Percentiles rank a stretch among this genome's conserved stretches.
These are phyloP conservation scores for Ellobius talpinus DNA, from an alignment of 2,113 vertebrate species.

Conservation along the genomic window DNA sequence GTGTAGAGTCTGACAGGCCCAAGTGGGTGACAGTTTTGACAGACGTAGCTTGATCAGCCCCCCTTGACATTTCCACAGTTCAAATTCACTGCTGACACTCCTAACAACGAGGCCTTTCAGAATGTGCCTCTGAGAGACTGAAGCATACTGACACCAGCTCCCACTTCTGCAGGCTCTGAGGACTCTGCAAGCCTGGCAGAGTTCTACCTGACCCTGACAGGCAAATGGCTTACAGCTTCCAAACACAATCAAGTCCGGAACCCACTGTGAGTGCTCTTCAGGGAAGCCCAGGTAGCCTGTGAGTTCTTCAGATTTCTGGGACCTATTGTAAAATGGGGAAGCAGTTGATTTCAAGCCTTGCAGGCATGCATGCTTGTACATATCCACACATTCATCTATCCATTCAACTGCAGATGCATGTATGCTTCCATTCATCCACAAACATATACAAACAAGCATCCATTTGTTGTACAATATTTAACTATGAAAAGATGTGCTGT, in stretches of 20 bases:
- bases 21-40: conserved; percentile 62
- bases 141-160: conserved; percentile 39
- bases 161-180: neutral
- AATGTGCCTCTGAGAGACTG: neutral
- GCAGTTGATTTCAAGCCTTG: neutral
- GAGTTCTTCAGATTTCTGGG: neutral
- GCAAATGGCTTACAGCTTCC: neutral
- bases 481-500: neutral
- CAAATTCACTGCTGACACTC: neutral
- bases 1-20: conserved; percentile 66
- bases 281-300: fast-evolving
- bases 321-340: neutral
- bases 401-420: neutral
- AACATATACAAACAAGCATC: neutral
- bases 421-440: neutral
- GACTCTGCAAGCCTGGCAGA: neutral
- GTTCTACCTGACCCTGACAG: neutral
- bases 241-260: neutral
- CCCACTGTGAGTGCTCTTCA: fast-evolving
- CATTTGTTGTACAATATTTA: neutral
- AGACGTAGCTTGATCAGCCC: conserved; percentile 67
- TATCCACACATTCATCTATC: neutral
- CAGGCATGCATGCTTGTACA: neutral
- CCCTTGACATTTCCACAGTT: conserved; percentile 44
- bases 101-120: neutral